A percentile compares a stretch with the other conserved stretches of the same genome.
Evolutionary conservation across 2,113 vertebrate genomes (phyloP).

Genomic region (Glaucidium brasilianum): DNA sequence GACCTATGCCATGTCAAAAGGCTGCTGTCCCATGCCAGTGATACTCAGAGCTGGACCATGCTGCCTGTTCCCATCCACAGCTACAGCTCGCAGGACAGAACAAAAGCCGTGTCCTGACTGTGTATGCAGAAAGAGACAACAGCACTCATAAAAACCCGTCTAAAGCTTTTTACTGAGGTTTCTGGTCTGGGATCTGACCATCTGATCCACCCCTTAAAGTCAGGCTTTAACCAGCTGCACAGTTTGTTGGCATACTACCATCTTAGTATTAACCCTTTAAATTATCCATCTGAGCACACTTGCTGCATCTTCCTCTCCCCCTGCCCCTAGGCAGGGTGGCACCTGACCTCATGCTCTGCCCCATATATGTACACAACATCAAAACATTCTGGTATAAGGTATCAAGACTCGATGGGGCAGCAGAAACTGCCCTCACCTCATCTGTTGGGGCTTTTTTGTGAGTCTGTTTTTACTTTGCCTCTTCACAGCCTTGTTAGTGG

Average conservation of each 20-base stretch:
- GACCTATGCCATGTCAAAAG: conserved; percentile 15
- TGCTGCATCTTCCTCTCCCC: no score
- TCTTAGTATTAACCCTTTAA: not conserved
- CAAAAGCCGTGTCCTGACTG: not conserved
- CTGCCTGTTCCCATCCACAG: not conserved
- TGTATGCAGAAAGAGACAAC: not conserved
- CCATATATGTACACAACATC: accelerated
- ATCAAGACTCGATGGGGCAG: not conserved
- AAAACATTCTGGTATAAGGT: not conserved
- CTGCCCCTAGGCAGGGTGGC: not conserved
- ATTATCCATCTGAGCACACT: accelerated
- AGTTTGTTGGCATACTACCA: not conserved
- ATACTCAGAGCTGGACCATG: not conserved
- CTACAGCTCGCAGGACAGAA: not conserved
- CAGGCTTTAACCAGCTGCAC: not conserved
- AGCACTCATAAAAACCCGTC: not conserved
- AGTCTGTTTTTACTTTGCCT: not conserved
- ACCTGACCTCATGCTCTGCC: not conserved
- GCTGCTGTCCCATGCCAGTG: not conserved
- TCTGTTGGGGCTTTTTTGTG: not conserved
- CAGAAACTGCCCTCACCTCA: not conserved
- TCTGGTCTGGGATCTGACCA: not conserved
- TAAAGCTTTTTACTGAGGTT: not conserved
- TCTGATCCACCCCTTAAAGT: not conserved
- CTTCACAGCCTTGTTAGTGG: not conserved